These are phyloP conservation scores for Muscicapa striata DNA, from an alignment of 2,797 vertebrate species.

Conservation along the genomic window DNA sequence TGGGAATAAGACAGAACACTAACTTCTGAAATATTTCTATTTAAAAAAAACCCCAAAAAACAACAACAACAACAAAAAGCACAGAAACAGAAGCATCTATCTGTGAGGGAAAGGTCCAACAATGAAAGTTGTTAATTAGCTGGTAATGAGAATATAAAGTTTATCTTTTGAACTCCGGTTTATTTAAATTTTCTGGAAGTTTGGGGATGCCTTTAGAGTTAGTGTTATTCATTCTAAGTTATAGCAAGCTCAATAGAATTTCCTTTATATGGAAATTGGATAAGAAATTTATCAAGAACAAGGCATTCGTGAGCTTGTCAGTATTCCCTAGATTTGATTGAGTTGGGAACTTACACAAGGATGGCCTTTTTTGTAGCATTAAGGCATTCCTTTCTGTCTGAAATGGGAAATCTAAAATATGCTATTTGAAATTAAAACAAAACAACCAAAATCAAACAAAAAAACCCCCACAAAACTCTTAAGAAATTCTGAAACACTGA, in stretches of 20 bases:
- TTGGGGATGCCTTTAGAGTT: not conserved
- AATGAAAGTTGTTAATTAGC: not conserved
- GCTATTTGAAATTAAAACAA: not conserved
- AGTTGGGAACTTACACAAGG: not conserved
- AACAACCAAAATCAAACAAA: not conserved
- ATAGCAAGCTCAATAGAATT: not conserved
- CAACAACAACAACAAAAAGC: no score
- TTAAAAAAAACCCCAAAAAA: not conserved
- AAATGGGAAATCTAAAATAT: not conserved
- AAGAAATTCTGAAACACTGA: not conserved
- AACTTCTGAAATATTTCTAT: not conserved
- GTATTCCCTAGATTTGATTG: not conserved
- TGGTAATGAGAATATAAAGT: not conserved
- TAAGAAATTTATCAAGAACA: not conserved
- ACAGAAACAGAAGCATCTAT: not conserved
- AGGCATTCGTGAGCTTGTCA: not conserved
- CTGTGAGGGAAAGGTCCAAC: not conserved
- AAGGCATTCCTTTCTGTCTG: not conserved
- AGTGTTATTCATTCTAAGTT: not conserved
- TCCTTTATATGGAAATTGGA: not conserved
- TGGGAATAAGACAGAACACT: not conserved
- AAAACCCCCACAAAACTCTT: not conserved
- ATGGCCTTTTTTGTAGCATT: not conserved
- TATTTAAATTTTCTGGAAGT: not conserved
- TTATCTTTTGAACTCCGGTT: not conserved